Evolutionary conservation across 1,140 invertebrate species (phyloP).

Genomic region (Drosophila biarmipes): DNA sequence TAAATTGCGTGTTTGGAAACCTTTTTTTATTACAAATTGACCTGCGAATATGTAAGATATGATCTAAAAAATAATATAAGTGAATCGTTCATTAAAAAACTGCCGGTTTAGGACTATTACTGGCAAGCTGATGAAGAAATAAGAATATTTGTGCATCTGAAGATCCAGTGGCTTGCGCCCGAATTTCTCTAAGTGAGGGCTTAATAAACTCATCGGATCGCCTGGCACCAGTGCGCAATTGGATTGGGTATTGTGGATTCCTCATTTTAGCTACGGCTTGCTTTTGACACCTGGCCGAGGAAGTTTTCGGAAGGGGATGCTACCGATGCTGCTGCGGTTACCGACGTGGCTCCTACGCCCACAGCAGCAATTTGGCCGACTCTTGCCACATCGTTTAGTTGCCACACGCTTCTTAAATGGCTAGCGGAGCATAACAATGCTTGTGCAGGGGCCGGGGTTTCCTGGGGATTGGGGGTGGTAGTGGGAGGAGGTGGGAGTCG

Average conservation of each 20-base stretch:
- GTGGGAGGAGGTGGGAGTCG: background rate
- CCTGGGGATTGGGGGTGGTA: background rate
- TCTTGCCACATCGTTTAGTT: conserved; percentile 53
- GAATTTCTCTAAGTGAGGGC: conserved; percentile 17
- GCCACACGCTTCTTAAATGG: conserved; percentile 48
- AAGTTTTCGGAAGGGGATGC: conserved; percentile 29
- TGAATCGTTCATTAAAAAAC: too few species aligned
- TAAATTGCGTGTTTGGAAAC: background rate
- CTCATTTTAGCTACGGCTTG: conserved; percentile 27
- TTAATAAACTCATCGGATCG: conserved; percentile 53
- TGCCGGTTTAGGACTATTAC: too few species aligned
- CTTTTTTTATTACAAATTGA: background rate
- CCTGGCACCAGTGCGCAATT: conserved; percentile 45
- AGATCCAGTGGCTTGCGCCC: too few species aligned
- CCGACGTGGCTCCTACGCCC: conserved; percentile 40
- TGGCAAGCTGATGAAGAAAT: too few species aligned
- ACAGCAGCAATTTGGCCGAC: conserved; percentile 45
- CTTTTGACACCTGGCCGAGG: conserved; percentile 51
- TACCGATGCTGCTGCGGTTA: background rate
- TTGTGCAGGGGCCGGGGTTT: background rate
- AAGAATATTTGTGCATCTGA: too few species aligned
- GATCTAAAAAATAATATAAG: too few species aligned
- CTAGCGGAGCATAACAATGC: conserved; percentile 36
- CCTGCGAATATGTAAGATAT: too few species aligned
- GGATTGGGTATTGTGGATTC: conserved; percentile 30